Conservation (phyloP, 2,797 vertebrate genomes). For the Paguma larvata region DNA sequence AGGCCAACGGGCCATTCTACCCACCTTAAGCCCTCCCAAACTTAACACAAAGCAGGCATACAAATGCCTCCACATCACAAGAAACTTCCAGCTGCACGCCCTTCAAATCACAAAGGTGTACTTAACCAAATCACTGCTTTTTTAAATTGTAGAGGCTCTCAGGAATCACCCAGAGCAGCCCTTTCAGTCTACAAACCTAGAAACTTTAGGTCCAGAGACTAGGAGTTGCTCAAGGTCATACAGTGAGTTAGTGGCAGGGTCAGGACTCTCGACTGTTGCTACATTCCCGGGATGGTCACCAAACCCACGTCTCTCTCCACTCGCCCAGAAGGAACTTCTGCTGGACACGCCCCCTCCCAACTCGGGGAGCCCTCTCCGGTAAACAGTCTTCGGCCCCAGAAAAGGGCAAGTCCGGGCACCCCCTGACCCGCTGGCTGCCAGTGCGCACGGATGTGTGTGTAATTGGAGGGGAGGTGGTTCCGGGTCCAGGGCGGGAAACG, state of each 20-base stretch:
- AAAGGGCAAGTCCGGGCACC: neutral
- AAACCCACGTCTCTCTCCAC: neutral
- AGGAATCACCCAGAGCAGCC: neutral
- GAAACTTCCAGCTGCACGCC: neutral
- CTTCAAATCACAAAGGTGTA: neutral
- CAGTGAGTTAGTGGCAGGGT: neutral
- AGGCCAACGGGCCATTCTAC: neutral
- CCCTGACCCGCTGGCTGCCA: neutral
- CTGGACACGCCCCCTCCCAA: constrained; percentile 75
- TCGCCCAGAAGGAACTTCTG: neutral
- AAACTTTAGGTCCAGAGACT: neutral
- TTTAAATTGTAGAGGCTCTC: neutral
- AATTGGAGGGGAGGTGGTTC: neutral
- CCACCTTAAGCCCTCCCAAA: neutral
- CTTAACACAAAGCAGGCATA: neutral
- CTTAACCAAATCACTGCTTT: constrained; percentile 24
- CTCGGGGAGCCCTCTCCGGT: neutral
- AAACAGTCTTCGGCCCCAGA: neutral
- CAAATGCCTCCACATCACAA: neutral
- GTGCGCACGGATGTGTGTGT: neutral
- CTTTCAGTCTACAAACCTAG: neutral
- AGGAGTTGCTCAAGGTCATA: constrained; percentile 67
- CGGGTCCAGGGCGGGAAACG: constrained; percentile 72
- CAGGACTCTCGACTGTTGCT: neutral
- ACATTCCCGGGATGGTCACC: neutral